Evolutionary conservation across 2,888 invertebrate species (phyloP).

Genomic region (Cheilosia soror): DNA sequence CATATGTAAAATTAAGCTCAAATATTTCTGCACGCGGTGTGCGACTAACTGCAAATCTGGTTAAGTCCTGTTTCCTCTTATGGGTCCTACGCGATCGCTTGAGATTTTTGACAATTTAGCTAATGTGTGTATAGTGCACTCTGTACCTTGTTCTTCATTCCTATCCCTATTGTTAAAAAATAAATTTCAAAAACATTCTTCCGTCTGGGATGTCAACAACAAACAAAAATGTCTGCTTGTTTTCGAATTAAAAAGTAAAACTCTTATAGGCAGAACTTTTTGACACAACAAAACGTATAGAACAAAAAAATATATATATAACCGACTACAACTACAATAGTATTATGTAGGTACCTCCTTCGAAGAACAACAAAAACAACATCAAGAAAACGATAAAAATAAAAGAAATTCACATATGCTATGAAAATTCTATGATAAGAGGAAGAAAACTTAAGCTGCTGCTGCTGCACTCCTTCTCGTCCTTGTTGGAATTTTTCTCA

Average conservation of each 20-base stretch:
- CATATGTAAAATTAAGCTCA: no score
- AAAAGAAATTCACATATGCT: slow-evolving; percentile 45
- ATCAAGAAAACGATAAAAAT: background rate
- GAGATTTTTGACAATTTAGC: no score
- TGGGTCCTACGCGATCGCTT: no score
- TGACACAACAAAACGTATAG: slow-evolving; percentile 28
- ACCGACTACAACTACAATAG: no score
- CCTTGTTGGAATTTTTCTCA: slow-evolving; percentile 61
- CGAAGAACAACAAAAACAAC: slow-evolving; percentile 14
- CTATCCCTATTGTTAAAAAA: no score
- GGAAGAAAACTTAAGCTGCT: slow-evolving; percentile 27
- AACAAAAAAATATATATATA: background rate
- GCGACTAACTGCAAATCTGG: no score
- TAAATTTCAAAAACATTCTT: no score
- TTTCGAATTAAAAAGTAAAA: slow-evolving; percentile 43
- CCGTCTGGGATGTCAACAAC: background rate
- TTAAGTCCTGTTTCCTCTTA: no score
- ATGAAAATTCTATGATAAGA: slow-evolving; percentile 65
- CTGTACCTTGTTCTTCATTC: no score
- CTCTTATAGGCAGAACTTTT: slow-evolving; percentile 51
- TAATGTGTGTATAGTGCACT: no score
- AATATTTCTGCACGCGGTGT: no score
- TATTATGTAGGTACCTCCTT: slow-evolving; percentile 27
- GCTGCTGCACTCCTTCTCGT: slow-evolving; percentile 18
- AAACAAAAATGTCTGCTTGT: background rate